A percentile compares a stretch with the other conserved stretches of the same genome.
These are phyloP conservation scores for Phyllopteryx taeniolatus DNA, from an alignment of 2,113 vertebrate genomes.

Conservation along the genomic window DNA sequence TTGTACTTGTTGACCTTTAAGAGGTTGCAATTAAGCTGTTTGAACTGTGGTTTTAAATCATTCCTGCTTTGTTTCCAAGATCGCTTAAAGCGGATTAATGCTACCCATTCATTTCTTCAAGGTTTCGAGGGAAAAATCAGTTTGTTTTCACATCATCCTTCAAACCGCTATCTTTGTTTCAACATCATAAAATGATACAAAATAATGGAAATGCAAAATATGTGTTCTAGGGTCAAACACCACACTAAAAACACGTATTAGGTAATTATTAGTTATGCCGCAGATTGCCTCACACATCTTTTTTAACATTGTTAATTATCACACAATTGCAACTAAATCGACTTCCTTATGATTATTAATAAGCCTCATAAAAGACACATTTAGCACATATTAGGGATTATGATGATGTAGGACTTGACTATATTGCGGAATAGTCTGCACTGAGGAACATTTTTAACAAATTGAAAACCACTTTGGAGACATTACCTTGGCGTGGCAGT, in stretches of 20 bases:
- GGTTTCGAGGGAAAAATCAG: neutral
- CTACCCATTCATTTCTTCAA: neutral
- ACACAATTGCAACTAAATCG: neutral
- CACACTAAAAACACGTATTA: no score
- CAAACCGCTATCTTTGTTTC: neutral
- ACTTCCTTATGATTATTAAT: neutral
- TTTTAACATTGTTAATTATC: neutral
- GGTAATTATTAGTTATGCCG: neutral
- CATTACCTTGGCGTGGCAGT: neutral
- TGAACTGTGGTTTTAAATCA: neutral
- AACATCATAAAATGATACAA: neutral
- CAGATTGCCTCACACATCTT: neutral
- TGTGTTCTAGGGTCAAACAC: neutral
- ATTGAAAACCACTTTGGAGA: neutral
- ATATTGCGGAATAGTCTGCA: neutral
- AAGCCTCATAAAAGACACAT: neutral
- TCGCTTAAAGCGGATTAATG: neutral
- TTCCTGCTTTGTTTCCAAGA: neutral
- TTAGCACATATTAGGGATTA: neutral
- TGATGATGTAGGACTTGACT: no score
- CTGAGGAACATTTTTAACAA: neutral
- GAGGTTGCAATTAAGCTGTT: neutral
- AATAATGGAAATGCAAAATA: neutral
- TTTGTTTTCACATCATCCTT: neutral
- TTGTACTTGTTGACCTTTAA: conserved; percentile 5